A percentile compares a stretch with the other conserved stretches of the same genome.
Evolutionary conservation across 2,113 vertebrate species (phyloP).

Genomic region (Redunca redunca): DNA sequence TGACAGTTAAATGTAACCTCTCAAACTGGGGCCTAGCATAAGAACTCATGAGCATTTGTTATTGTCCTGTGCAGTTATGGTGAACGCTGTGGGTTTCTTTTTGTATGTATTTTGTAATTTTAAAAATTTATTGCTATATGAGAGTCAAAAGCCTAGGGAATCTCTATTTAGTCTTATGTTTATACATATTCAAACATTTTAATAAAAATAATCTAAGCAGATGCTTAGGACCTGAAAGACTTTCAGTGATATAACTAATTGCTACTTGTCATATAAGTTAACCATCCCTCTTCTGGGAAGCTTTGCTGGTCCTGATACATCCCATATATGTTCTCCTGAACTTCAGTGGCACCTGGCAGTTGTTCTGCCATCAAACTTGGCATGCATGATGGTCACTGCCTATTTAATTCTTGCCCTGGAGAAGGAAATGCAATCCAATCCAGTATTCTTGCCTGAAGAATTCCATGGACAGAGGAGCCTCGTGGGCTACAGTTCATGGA

Average conservation of each 20-base stretch:
- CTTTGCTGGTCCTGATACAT: neutral
- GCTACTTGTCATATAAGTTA: neutral
- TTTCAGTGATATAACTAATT: neutral
- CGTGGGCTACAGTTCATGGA: neutral
- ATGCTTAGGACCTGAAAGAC: neutral
- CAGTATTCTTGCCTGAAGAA: neutral
- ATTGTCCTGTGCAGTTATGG: neutral
- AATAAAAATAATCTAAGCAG: neutral
- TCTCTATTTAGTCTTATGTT: neutral
- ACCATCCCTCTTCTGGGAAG: neutral
- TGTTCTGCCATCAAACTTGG: neutral
- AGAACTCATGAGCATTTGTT: neutral
- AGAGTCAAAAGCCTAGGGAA: neutral
- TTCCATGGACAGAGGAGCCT: neutral
- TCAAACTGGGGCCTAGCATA: neutral
- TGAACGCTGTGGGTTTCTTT: neutral
- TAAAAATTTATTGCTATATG: neutral
- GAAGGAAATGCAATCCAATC: neutral
- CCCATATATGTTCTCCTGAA: neutral
- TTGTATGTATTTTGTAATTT: neutral
- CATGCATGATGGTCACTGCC: neutral
- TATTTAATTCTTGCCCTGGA: neutral
- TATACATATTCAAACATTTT: neutral
- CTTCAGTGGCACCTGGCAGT: neutral
- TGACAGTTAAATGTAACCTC: neutral